phyloP scores from a whole-genome alignment of 2,113 vertebrate species.

The Myotis davidii region DNA sequence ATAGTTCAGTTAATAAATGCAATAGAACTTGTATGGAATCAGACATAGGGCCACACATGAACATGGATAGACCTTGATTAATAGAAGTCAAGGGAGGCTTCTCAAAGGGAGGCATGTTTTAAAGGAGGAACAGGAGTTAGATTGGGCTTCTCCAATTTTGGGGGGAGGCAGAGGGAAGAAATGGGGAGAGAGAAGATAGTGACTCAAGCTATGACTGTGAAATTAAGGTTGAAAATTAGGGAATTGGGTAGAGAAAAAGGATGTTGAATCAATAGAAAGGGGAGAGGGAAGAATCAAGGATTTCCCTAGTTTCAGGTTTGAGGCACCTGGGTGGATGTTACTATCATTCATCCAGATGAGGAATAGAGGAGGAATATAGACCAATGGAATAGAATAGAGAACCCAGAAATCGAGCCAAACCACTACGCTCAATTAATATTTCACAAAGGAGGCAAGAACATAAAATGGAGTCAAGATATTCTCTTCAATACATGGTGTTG shows the following conservation, averaged over 20 bases:
- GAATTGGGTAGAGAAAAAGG: not conserved
- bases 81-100: not conserved
- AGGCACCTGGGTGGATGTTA: not conserved
- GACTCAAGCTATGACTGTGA: not conserved
- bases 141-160: not conserved
- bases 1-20: not conserved
- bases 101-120: not conserved
- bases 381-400: too few relatives aligned
- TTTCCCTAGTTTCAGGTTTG: not conserved
- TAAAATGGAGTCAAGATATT: too few relatives aligned
- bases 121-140: not conserved
- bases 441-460: too few relatives aligned
- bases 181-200: not conserved
- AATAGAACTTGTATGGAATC: not conserved
- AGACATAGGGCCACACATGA: not conserved
- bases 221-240: constrained; percentile 19
- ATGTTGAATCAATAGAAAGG: not conserved
- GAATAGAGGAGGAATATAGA: not conserved
- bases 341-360: constrained; percentile 37
- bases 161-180: not conserved
- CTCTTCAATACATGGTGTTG: too few relatives aligned
- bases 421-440: too few relatives aligned
- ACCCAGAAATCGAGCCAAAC: too few relatives aligned
- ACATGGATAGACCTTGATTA: too few relatives aligned
- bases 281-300: not conserved